Evolutionary conservation across 2,797 vertebrate genomes (phyloP).

Genomic region (Phalanger gymnotis): DNA sequence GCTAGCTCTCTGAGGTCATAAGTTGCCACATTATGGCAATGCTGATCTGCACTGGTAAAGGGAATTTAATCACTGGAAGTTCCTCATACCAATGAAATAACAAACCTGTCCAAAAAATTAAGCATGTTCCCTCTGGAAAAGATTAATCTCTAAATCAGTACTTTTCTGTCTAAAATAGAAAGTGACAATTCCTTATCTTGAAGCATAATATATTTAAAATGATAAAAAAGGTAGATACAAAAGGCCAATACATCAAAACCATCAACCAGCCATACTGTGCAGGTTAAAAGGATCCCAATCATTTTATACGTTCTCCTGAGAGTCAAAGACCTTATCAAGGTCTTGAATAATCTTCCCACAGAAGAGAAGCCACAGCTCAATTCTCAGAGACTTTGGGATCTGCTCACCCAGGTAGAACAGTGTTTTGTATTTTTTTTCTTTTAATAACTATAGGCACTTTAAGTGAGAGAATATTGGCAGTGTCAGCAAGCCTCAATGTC

Average conservation of each 20-base stretch:
- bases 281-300: background rate
- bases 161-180: constrained; percentile 39
- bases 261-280: background rate
- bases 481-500: constrained; percentile 2
- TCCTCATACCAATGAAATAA: too few species aligned
- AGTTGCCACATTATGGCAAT: background rate
- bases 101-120: background rate
- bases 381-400: constrained; percentile 56
- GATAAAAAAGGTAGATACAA: constrained; percentile 6
- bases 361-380: constrained; percentile 23
- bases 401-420: constrained; percentile 24
- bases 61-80: background rate
- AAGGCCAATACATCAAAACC: background rate
- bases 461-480: constrained; percentile 43
- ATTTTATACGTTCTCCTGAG: constrained; percentile 33
- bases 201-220: constrained; percentile 45
- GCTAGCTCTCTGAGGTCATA: background rate
- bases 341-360: constrained; percentile 43
- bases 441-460: constrained; percentile 28
- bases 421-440: background rate
- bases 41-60: background rate
- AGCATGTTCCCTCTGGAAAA: background rate
- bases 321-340: constrained; percentile 15
- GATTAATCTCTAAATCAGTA: background rate
- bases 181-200: constrained; percentile 31